Evolutionary conservation across 2,888 invertebrate species (phyloP), one percentile per base, ranked within the genome.

Genomic region (Plebejus argus): DNA sequence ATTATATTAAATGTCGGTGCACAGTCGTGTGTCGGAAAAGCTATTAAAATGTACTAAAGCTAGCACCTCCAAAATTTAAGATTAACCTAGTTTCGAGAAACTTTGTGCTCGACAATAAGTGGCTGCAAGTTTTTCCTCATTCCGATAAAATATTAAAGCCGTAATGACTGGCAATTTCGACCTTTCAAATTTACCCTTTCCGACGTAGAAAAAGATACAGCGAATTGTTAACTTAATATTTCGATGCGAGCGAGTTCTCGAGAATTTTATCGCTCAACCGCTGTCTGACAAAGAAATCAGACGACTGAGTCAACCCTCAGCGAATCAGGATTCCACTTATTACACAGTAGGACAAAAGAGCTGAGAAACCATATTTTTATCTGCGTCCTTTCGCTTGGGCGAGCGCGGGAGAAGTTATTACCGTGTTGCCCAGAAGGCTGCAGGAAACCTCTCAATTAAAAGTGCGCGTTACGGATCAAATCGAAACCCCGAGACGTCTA

Each of bases 311-410:
- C 66, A 74, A 79, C 76, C 76, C 78, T 78, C 72, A 76, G 78
- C 83, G 83, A 85, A 83, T 82, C 83, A 83, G 81, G 81, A 82
- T 81, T 77, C 78, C 82, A 83, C 82, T 83, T 82, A 80, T 80
- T 80, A 85, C 85, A 84, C 84, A 82, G 83, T 84, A 85, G 85
- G 85, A 88, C 88, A 89, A 89, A 90, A 90, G 87, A 86, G 89
- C 89, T 89, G 88, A 88, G 82, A 33, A 66, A 83, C 86, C 85
- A 87, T 87, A 87, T 88, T 89, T 91, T 91, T 91, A 91, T 91
- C 90, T 90, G 85, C 82, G 86, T 84, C 86, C 86, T 90, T 89
- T 89, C 91, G 89, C 89, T 89, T 90, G 88, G 88, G 79, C 87
- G 90, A 86, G 79, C 83, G 84, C 84, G 85, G 88, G 88, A 85